Evolutionary conservation across 2,113 vertebrate species (phyloP).

Genomic region (Canis aureus): DNA sequence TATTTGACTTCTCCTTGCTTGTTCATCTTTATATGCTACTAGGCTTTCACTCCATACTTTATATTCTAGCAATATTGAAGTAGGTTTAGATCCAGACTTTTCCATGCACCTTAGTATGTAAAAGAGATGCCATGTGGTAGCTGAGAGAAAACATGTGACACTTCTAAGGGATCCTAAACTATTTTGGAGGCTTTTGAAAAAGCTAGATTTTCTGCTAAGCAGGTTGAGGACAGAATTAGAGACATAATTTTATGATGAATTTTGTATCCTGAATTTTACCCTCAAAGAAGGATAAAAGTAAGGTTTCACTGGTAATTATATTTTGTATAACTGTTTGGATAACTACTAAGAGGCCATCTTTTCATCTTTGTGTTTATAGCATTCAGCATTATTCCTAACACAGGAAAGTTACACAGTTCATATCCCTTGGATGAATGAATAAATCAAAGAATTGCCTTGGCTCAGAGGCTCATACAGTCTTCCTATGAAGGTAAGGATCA

Average conservation of each 20-base stretch:
- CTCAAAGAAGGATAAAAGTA: not conserved
- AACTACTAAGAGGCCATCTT: constrained; percentile 21
- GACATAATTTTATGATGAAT: not conserved
- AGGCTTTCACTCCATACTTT: not conserved
- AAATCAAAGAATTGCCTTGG: constrained; percentile 44
- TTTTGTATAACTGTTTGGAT: constrained; percentile 4
- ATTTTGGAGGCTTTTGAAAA: constrained; percentile 24
- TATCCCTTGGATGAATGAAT: constrained; percentile 18
- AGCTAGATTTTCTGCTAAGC: not conserved
- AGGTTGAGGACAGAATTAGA: not conserved
- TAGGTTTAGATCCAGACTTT: constrained; percentile 28
- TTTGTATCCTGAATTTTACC: not conserved
- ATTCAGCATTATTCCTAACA: constrained; percentile 12
- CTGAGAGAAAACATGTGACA: not conserved
- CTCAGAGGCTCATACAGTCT: not conserved
- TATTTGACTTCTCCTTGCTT: not conserved
- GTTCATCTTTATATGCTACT: not conserved
- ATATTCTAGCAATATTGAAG: not conserved
- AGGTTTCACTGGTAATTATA: not conserved
- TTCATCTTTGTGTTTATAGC: not conserved
- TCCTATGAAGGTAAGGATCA: not conserved
- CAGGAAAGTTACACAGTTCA: constrained; percentile 12
- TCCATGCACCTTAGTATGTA: not conserved
- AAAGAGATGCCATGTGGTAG: not conserved
- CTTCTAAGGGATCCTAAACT: not conserved